Percentiles rank a stretch among this genome's conserved stretches.
phyloP scores from a whole-genome alignment of 2,797 vertebrate species.

The Sciurus vulgaris region DNA sequence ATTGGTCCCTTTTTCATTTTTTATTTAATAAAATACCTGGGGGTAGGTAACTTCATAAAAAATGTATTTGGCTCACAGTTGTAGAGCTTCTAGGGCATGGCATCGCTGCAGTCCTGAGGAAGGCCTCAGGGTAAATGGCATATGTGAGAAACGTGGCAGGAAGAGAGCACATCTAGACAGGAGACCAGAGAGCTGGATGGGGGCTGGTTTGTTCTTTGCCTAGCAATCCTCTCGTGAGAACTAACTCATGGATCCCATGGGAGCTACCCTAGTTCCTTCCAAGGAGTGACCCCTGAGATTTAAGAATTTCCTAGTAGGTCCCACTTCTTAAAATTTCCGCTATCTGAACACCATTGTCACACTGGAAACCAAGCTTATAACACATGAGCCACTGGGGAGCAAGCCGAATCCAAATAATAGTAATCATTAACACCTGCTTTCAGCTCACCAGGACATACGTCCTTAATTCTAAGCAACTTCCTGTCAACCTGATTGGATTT shows the following conservation, averaged over 20 bases:
- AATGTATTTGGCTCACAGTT: not conserved
- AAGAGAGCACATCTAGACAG: not conserved
- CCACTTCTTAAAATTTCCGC: not conserved
- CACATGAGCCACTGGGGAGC: too few relatives aligned
- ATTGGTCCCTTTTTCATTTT: not conserved
- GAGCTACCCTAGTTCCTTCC: too few relatives aligned
- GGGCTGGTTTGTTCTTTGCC: too few relatives aligned
- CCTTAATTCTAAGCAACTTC: not conserved
- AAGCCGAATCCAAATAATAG: not conserved
- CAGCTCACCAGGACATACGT: not conserved
- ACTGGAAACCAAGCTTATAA: not conserved
- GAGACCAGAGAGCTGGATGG: too few relatives aligned
- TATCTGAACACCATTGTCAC: too few relatives aligned
- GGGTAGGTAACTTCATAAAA: not conserved
- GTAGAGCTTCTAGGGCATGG: too few relatives aligned
- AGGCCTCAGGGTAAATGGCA: not conserved
- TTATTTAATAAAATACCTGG: not conserved
- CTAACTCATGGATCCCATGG: not conserved
- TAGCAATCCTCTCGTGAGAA: not conserved
- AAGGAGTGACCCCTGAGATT: not conserved
- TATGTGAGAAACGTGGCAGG: accelerated
- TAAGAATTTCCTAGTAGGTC: not conserved
- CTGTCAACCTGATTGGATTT: too few relatives aligned
- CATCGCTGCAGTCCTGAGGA: too few relatives aligned
- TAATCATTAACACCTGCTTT: not conserved